phyloP scores from a whole-genome alignment of 2,113 vertebrate species.

The Lasiurus borealis region DNA sequence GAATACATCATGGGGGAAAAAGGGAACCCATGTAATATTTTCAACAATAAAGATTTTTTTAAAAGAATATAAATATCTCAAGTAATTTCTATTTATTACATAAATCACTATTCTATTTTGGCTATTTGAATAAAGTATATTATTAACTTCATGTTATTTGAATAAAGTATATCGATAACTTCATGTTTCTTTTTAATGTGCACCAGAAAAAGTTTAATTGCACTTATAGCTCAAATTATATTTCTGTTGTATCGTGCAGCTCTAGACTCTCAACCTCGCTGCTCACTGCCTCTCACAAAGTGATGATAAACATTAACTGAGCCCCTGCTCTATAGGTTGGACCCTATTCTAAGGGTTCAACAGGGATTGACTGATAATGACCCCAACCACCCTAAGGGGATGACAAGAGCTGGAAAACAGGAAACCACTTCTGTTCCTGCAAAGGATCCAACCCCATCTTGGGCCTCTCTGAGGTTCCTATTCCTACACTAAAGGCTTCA shows the following conservation, averaged over 20 bases:
- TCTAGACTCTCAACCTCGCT: background rate
- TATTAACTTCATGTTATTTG: background rate
- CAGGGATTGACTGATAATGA: background rate
- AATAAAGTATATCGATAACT: background rate
- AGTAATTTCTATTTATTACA: background rate
- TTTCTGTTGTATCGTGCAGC: background rate
- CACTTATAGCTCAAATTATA: background rate
- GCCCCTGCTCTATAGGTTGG: background rate
- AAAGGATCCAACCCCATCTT: background rate
- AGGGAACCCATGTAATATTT: too few species aligned
- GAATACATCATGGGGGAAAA: background rate
- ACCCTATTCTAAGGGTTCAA: background rate
- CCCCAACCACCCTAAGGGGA: background rate
- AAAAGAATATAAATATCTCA: background rate
- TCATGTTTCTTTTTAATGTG: background rate
- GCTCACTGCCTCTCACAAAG: background rate
- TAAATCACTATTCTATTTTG: background rate
- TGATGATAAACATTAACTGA: background rate
- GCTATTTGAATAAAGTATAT: background rate
- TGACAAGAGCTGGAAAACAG: conserved; percentile 51
- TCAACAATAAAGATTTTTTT: background rate
- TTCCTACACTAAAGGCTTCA: background rate
- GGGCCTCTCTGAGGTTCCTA: conserved; percentile 69
- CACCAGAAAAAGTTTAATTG: background rate
- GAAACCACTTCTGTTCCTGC: conserved; percentile 53